Evolutionary conservation across 23 tunicate species (phyloP), one percentile per base, ranked within the genome.

Genomic region (Halocynthia roretzi): DNA sequence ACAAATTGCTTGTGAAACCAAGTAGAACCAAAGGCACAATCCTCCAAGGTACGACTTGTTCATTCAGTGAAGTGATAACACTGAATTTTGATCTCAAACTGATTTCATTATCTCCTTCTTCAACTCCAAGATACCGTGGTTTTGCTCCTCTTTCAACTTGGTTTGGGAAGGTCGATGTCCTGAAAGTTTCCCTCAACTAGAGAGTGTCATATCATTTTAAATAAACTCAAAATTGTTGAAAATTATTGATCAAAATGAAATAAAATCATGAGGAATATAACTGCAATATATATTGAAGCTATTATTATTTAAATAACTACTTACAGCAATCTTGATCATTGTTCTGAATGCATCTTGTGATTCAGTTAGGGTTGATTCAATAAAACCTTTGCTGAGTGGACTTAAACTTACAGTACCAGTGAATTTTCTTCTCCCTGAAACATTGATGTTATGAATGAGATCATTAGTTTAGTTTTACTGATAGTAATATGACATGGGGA

Each of bases 401-500:
- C 20, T 69, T 23, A 81, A 81, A 8, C 18, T 80, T 12, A 61
- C 85, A n/a, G 48, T 23, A 7, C 92, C 92, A 22, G 23, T 51
- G 64, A 86, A 86, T 7, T 63, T 63, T 61, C 92, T 77, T 58
- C 76, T 71, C 10, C 92, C 92, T 86, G 76, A 62, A 72, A 83
- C 50, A 75, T 8, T 65, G 22, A 15, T 68, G 57, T 53, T 68
- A 19, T 21, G 19, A 15, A 60, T 18, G 64, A 67, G 22, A 50
- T 67, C 5, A 21, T 12, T 2, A n/a, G 4, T 67, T 67, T 67
- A 15, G 17, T 15, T 17, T 58, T 58, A 58, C 64, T 14, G 17
- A 14, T 17, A 14, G 17, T 58, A 58, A 1, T 1, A 58, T 58
- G 63, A 58, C 15, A 58, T 58, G 15, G 17, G 63, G 17, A 4